Evolutionary conservation across 2,113 vertebrate genomes (phyloP).

Genomic region (Rynchops niger): DNA sequence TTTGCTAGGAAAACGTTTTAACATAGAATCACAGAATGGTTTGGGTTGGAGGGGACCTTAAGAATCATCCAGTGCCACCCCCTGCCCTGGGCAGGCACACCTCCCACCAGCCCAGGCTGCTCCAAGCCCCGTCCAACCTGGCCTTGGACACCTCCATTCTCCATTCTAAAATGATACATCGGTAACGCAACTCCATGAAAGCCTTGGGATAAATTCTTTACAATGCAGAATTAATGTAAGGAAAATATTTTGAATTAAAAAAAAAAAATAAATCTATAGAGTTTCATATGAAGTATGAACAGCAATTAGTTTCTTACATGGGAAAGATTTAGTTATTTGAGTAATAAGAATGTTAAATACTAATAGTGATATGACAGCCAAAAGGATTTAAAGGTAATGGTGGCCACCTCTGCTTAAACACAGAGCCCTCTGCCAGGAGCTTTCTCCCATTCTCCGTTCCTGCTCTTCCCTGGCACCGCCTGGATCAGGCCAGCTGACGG

Average conservation of each 20-base stretch:
- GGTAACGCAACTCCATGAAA: background rate
- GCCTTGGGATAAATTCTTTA: background rate
- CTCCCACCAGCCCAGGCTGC: background rate
- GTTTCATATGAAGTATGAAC: background rate
- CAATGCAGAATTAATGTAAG: background rate
- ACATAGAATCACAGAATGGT: background rate
- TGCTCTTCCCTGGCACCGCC: background rate
- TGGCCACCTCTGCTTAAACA: background rate
- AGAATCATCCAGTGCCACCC: background rate
- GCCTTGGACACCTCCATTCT: background rate
- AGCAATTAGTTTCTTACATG: background rate
- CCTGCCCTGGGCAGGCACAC: background rate
- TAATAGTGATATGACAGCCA: background rate
- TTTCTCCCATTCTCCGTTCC: background rate
- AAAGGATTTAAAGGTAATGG: background rate
- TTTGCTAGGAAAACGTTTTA: constrained; percentile 13
- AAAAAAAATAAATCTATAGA: background rate
- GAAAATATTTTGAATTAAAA: background rate
- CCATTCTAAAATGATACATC: background rate
- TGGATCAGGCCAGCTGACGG: background rate
- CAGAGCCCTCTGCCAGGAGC: background rate
- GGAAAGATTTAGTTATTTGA: background rate
- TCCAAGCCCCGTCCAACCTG: background rate
- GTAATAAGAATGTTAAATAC: background rate
- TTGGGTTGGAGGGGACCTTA: background rate